Evolutionary conservation across 2,888 invertebrate species (phyloP).

Genomic region (Andrena hattorfiana): DNA sequence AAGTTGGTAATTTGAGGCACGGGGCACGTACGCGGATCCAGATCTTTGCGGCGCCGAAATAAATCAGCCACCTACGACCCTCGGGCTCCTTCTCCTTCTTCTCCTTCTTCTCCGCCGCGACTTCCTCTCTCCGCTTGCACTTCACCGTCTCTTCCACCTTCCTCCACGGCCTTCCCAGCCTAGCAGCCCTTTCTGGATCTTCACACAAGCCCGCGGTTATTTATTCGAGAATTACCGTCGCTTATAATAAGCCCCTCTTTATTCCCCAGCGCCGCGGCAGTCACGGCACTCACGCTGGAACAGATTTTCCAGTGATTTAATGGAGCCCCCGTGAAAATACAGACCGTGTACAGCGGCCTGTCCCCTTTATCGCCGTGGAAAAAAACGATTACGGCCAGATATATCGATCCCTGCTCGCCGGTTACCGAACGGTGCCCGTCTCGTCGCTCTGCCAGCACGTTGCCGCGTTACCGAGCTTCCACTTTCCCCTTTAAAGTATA

Average conservation of each 20-base stretch:
- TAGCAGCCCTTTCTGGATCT: slow-evolving; percentile 76
- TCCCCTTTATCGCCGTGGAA: slow-evolving; percentile 39
- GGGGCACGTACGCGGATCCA: slow-evolving; percentile 84
- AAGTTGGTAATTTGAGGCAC: slow-evolving; percentile 85
- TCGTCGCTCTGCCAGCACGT: slow-evolving; percentile 18
- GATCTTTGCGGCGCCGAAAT: slow-evolving; percentile 84
- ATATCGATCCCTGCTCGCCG: slow-evolving; percentile 41
- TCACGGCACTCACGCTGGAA: slow-evolving; percentile 79
- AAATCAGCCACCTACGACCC: slow-evolving; percentile 83
- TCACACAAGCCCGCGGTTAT: slow-evolving; percentile 81
- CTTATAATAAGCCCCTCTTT: slow-evolving; percentile 85
- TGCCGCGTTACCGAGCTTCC: slow-evolving; percentile 17
- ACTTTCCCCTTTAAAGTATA: slow-evolving; percentile 4
- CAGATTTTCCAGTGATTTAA: slow-evolving; percentile 84
- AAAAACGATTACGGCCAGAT: slow-evolving; percentile 51
- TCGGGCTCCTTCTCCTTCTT: slow-evolving; percentile 38
- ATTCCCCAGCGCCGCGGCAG: slow-evolving; percentile 80
- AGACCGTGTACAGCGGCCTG: slow-evolving; percentile 49
- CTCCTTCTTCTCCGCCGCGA: slow-evolving; percentile 58
- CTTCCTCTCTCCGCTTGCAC: slow-evolving; percentile 38
- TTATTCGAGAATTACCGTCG: slow-evolving; percentile 85
- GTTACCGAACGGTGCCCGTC: slow-evolving; percentile 31
- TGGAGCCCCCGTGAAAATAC: slow-evolving; percentile 79
- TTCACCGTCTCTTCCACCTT: slow-evolving; percentile 31
- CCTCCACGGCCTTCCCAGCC: slow-evolving; percentile 37